Evolutionary conservation across 2,888 invertebrate genomes (phyloP), one percentile per base, ranked within the genome.

Genomic region (Microctonus brassicae): DNA sequence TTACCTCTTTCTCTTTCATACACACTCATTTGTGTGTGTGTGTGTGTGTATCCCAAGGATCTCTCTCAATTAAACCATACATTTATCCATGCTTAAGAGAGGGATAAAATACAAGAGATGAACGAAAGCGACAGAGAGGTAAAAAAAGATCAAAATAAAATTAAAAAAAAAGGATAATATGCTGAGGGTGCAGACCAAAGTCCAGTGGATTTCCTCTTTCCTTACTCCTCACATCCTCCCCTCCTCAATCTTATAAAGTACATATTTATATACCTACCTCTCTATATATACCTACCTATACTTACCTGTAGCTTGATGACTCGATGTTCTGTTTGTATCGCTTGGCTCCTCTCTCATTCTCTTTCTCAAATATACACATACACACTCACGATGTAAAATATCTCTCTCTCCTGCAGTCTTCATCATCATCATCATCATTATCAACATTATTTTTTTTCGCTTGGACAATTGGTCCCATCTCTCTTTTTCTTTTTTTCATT

Each of bases 251-350:
- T 26, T 24, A 22, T n/a, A n/a, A n/a, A n/a, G n/a, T n/a, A n/a
- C n/a, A n/a, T n/a, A n/a, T n/a, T n/a, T n/a, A n/a, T n/a, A n/a
- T n/a, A n/a, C n/a, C n/a, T n/a, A n/a, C n/a, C n/a, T n/a, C n/a
- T n/a, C n/a, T n/a, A n/a, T 17, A 47, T n/a, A n/a, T 17, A 47
- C 47, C 17, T 47, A 47, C 26, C 24, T 58, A 33, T 58, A 58
- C 58, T 33, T 29, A 58, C 76, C 73, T 78, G 73, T 78, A 79
- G 77, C 78, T 80, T 82, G 83, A 83, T 82, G 82, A 84, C 84
- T 83, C 81, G 83, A 83, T 81, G 82, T 78, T 83, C 79, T 77
- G 82, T 82, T 84, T 81, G 81, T 80, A 78, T 81, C 33, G n/a
- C 33, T 34, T 17, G 20, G 24, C 22, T 53, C 24, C 36, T 62